Conservation (phyloP, 2,888 invertebrate species). For the Theristus sp. region DNA sequence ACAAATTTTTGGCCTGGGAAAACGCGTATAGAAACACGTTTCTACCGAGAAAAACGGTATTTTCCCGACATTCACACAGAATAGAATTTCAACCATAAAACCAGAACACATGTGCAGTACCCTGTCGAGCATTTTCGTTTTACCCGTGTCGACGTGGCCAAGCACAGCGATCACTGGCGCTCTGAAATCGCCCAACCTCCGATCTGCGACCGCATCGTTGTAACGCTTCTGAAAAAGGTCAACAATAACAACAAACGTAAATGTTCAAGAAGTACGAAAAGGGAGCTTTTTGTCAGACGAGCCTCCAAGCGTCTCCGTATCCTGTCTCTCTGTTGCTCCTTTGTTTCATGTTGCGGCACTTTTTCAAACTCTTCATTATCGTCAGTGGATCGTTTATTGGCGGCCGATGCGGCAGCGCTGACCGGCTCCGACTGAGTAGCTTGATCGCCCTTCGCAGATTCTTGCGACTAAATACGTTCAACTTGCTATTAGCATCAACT, state of each 20-base stretch:
- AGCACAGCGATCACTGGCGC: constrained; percentile 94
- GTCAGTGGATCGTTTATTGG: constrained; percentile 16
- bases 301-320: too few relatives aligned
- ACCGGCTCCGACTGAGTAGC: too few relatives aligned
- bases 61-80: too few relatives aligned
- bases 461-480: too few relatives aligned
- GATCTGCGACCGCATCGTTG: constrained; percentile 46
- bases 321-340: constrained; percentile 47
- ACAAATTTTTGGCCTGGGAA: too few relatives aligned
- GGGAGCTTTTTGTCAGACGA: background rate
- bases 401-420: background rate
- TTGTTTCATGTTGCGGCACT: constrained; percentile 45
- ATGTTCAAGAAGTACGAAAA: background rate
- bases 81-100: too few relatives aligned
- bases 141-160: constrained; percentile 98
- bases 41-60: too few relatives aligned
- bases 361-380: constrained; percentile 18
- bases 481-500: too few relatives aligned
- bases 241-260: background rate
- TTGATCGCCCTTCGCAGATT: too few relatives aligned
- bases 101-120: constrained; percentile 28
- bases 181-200: constrained; percentile 49
- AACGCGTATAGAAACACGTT: too few relatives aligned
- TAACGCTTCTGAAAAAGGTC: constrained; percentile 41
- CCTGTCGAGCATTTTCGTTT: constrained; percentile 96